phyloP scores from a whole-genome alignment of 2,113 vertebrate species.

The Tor tambroides region DNA sequence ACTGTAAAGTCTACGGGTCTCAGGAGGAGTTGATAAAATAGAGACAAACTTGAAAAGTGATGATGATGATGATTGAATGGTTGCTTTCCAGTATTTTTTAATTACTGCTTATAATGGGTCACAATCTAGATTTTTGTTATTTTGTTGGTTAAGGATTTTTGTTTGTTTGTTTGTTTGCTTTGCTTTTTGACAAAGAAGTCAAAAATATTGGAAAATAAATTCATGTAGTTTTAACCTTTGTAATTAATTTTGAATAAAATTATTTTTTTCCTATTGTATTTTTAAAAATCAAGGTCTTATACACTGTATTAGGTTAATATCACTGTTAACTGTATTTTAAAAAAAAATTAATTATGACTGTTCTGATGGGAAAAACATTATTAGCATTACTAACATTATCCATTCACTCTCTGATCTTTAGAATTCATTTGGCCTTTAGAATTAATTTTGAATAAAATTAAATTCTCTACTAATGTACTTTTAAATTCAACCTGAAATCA shows the following conservation, averaged over 20 bases:
- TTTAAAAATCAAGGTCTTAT: too few relatives aligned
- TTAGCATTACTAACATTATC: not conserved
- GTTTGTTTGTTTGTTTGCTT: too few relatives aligned
- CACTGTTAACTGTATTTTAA: too few relatives aligned
- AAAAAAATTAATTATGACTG: too few relatives aligned
- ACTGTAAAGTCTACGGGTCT: not conserved
- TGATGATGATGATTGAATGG: not conserved
- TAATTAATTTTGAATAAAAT: too few relatives aligned
- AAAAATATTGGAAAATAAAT: too few relatives aligned
- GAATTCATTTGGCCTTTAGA: not conserved
- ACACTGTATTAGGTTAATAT: too few relatives aligned
- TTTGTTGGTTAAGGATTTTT: too few relatives aligned
- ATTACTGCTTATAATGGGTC: not conserved
- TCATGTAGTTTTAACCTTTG: too few relatives aligned
- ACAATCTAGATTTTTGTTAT: not conserved
- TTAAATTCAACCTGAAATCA: not conserved
- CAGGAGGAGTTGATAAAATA: not conserved
- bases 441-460: not conserved
- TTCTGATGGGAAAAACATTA: too few relatives aligned
- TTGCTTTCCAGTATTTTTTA: not conserved
- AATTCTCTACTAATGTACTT: not conserved
- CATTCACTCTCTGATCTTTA: not conserved
- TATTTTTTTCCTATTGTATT: too few relatives aligned
- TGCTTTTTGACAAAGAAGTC: too few relatives aligned
- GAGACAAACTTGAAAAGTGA: not conserved